Conservation (phyloP, 2,797 vertebrate genomes). For the Hapalemur alaotrensis region DNA sequence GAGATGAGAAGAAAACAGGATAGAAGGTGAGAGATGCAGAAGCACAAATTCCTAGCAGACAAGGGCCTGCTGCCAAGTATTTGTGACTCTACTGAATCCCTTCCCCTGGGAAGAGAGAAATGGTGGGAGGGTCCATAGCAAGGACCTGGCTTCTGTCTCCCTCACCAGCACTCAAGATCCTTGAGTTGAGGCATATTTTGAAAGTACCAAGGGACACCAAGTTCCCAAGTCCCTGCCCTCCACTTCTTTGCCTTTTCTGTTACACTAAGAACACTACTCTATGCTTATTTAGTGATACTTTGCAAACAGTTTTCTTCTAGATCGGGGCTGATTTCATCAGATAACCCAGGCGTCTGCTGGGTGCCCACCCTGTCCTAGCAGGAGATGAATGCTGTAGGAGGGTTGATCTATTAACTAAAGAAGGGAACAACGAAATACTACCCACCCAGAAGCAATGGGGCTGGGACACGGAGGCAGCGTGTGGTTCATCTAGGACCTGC, state of each 20-base stretch:
- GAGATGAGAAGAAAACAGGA: background rate
- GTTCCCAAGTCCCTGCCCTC: background rate
- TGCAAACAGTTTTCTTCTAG: constrained; percentile 6
- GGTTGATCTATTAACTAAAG: background rate
- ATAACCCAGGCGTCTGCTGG: background rate
- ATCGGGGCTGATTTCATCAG: background rate
- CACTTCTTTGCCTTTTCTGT: background rate
- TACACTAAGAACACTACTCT: background rate
- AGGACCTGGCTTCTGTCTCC: background rate
- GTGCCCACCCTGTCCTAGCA: background rate
- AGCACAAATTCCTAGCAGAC: background rate
- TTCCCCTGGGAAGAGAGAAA: background rate
- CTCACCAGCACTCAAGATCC: background rate
- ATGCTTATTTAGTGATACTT: background rate
- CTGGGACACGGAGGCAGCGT: background rate
- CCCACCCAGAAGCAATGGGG: background rate
- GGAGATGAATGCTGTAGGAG: background rate
- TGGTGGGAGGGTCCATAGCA: fast-evolving
- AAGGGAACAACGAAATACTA: background rate
- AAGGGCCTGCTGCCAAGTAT: background rate
- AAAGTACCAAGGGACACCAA: background rate
- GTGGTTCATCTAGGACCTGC: background rate
- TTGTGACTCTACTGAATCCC: background rate
- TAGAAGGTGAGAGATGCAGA: background rate
- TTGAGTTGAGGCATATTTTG: background rate